Conservation (phyloP, 1,140 invertebrate genomes). For the Pseudobourletiella spinata region DNA sequence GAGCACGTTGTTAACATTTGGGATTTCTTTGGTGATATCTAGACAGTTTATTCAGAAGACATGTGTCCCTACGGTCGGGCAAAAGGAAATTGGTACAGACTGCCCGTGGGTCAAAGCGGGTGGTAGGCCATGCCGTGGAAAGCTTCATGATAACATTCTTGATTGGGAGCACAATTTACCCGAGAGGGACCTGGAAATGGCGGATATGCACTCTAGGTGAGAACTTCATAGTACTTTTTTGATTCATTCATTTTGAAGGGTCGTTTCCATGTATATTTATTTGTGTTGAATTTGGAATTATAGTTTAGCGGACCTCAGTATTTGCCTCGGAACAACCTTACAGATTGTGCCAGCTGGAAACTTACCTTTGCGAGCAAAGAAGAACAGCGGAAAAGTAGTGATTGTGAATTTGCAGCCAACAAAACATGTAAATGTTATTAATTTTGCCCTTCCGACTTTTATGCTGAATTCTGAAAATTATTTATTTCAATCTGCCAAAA, state of each 20-base stretch:
- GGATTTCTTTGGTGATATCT: no score
- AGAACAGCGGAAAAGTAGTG: conserved; percentile 78
- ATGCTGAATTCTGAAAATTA: no score
- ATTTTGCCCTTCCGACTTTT: no score
- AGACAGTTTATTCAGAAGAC: conserved; percentile 69
- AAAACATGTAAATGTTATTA: conserved; percentile 60
- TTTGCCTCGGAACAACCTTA: conserved; percentile 89
- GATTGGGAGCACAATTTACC: conserved; percentile 97
- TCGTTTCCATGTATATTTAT: conserved; percentile 9
- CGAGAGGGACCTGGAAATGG: conserved; percentile 73
- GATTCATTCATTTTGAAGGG: conserved; percentile 3
- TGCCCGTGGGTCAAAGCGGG: conserved; percentile 56
- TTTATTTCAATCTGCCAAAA: no score
- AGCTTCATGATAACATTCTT: conserved; percentile 83
- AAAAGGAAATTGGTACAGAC: conserved; percentile 69
- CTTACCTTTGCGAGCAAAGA: conserved; percentile 78
- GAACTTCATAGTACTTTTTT: conserved; percentile 18
- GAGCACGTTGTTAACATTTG: conserved; percentile 15
- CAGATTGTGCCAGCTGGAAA: conserved; percentile 97
- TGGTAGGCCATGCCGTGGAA: conserved; percentile 68
- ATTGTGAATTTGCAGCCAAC: conserved; percentile 96
- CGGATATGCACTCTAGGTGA: conserved; percentile 80
- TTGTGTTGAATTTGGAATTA: conserved; percentile 18
- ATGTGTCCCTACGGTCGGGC: conserved; percentile 77
- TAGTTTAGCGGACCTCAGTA: conserved; percentile 79